phyloP scores from a whole-genome alignment of 2,113 vertebrate genomes.

The Solenodon paradoxus region DNA sequence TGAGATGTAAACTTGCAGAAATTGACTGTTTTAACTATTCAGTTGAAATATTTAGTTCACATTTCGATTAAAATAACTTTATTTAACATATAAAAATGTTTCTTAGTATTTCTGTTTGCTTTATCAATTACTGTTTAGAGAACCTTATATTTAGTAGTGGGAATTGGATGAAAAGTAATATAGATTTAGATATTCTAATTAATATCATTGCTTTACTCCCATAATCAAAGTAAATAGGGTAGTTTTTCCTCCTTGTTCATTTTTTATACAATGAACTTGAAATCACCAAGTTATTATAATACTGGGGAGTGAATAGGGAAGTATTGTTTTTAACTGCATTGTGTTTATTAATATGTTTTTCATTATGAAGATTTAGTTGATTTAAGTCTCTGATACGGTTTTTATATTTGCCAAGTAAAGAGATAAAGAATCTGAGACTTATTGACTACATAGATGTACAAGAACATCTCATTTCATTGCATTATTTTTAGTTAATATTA shows the following conservation, averaged over 20 bases:
- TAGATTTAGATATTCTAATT: not conserved
- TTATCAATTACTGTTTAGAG: not conserved
- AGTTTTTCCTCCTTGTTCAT: not conserved
- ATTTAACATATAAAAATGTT: not conserved
- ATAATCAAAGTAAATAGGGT: not conserved
- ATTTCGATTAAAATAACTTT: not conserved
- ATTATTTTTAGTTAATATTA: not conserved
- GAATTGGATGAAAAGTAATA: not conserved
- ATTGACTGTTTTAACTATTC: not conserved
- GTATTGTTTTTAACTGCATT: not conserved
- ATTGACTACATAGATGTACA: not conserved
- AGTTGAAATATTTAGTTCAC: not conserved
- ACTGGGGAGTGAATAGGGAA: not conserved
- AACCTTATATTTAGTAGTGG: not conserved
- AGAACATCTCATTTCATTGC: not conserved
- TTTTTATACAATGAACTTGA: not conserved
- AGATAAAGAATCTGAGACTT: not conserved
- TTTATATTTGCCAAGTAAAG: not conserved
- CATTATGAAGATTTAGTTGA: not conserved
- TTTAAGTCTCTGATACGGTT: not conserved
- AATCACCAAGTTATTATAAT: not conserved
- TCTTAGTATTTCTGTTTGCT: not conserved
- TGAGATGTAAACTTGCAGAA: not conserved
- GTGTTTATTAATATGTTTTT: not conserved
- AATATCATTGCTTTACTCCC: not conserved